These are phyloP conservation scores for Archips crataeganus DNA, from an alignment of 2,888 invertebrate genomes.

Conservation along the genomic window DNA sequence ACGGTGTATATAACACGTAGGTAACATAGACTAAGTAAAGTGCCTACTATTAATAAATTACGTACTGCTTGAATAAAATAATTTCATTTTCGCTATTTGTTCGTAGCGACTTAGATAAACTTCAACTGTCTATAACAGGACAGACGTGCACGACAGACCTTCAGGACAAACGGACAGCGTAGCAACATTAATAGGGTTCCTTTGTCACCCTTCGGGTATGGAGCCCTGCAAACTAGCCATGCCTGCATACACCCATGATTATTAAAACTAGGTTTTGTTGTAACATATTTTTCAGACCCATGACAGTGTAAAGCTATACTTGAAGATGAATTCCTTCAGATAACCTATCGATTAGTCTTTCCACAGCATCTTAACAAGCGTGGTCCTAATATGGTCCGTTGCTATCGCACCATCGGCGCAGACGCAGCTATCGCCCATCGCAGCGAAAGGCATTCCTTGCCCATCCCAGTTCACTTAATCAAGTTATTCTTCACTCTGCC, in stretches of 20 bases:
- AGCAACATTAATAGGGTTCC: too few relatives aligned
- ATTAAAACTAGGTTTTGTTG: neutral
- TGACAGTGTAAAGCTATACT: neutral
- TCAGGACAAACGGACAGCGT: too few relatives aligned
- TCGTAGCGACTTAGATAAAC: too few relatives aligned
- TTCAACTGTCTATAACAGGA: too few relatives aligned
- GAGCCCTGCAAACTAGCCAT: too few relatives aligned
- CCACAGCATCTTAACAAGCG: conserved; percentile 6
- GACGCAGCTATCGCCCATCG: conserved; percentile 36
- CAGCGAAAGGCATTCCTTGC: conserved; percentile 29
- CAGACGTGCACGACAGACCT: too few relatives aligned
- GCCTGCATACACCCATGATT: neutral
- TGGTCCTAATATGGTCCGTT: conserved; percentile 14
- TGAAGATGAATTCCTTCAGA: neutral
- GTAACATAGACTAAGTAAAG: too few relatives aligned
- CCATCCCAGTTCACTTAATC: conserved; percentile 38
- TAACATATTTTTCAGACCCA: neutral
- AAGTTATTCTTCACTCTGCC: conserved; percentile 35
- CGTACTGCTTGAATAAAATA: too few relatives aligned
- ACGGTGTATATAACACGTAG: too few relatives aligned
- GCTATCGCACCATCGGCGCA: conserved; percentile 22
- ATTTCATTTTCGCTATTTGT: too few relatives aligned
- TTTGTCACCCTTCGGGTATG: too few relatives aligned
- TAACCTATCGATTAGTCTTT: conserved; percentile 2
- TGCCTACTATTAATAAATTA: too few relatives aligned